phyloP scores from a whole-genome alignment of 2,797 vertebrate genomes.

The Notamacropus eugenii region DNA sequence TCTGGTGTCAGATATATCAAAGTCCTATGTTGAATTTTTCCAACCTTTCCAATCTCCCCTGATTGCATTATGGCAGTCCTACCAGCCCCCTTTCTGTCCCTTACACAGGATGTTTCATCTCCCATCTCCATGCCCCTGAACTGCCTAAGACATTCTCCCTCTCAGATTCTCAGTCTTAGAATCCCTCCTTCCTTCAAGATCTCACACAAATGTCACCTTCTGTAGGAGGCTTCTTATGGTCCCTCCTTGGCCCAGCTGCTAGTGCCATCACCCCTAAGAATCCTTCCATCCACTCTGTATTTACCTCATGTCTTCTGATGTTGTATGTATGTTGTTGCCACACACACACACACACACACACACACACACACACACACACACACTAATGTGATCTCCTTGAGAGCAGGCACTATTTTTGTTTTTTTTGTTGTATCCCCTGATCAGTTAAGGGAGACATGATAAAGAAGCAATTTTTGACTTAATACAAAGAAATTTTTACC shows the following conservation, averaged over 20 bases:
- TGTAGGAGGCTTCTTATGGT: background rate
- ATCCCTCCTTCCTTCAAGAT: background rate
- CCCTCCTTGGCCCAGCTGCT: background rate
- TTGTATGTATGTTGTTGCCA: background rate
- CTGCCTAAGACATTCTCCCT: background rate
- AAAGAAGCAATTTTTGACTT: background rate
- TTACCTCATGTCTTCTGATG: background rate
- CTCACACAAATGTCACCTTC: background rate
- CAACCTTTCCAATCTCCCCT: background rate
- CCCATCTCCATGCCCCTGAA: background rate
- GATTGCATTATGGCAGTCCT: background rate
- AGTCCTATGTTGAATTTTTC: background rate
- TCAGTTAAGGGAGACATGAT: background rate
- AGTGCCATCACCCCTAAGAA: background rate
- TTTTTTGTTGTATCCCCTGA: background rate
- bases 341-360: too few species aligned
- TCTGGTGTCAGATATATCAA: background rate
- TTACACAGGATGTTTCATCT: background rate
- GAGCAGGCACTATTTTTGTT: background rate
- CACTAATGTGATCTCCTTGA: background rate
- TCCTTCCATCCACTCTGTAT: background rate
- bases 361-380: too few species aligned
- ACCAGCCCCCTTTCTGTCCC: background rate
- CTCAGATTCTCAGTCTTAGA: background rate
- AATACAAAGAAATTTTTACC: background rate